Conservation (phyloP, 2,888 invertebrate species). For the Scrobipalpa atriplicella region DNA sequence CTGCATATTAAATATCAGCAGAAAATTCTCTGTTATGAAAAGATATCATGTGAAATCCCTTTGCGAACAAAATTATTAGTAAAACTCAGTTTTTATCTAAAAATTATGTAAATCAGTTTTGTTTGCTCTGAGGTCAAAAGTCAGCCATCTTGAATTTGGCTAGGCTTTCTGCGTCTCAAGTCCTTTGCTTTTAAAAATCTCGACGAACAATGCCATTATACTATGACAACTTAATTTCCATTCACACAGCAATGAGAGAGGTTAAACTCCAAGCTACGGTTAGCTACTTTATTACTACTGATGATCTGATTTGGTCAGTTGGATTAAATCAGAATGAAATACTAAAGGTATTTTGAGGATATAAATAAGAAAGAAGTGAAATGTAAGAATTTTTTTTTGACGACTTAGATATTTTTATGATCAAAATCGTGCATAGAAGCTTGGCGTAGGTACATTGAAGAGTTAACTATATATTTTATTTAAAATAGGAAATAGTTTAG, state of each 20-base stretch:
- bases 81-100: not conserved
- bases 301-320: not conserved
- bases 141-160: constrained; percentile 29
- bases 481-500: no score
- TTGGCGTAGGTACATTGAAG: no score
- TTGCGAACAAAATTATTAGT: not conserved
- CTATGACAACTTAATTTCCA: constrained; percentile 24
- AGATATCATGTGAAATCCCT: no score
- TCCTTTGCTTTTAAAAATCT: constrained; percentile 13
- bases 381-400: no score
- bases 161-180: constrained; percentile 22
- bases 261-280: constrained; percentile 3
- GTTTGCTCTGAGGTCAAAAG: not conserved
- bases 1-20: no score
- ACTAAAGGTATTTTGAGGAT: no score
- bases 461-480: no score
- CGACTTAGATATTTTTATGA: no score
- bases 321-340: not conserved
- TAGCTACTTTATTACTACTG: not conserved
- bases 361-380: no score
- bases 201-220: constrained; percentile 15
- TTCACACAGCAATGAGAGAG: constrained; percentile 8
- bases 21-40: no score
- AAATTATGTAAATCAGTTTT: not conserved
- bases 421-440: no score